phyloP scores from a whole-genome alignment of 2,888 invertebrate genomes.

The Amphipoea lucens region DNA sequence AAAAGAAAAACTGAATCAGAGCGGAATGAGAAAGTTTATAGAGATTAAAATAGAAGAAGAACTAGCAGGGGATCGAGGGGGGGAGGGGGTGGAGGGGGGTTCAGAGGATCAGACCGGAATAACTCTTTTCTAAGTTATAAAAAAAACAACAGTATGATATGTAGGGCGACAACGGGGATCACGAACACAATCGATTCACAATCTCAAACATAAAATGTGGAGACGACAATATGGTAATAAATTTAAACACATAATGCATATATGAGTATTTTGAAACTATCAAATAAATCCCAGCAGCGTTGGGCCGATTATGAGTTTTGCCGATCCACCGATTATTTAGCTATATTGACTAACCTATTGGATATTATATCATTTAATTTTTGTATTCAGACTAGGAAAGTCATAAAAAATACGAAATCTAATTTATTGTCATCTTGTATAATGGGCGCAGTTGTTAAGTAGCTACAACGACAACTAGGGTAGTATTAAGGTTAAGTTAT shows the following conservation, averaged over 20 bases:
- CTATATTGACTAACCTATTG: neutral
- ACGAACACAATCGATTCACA: neutral
- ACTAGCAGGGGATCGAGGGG: no score
- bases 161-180: no score
- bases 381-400: neutral
- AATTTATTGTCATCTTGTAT: neutral
- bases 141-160: neutral
- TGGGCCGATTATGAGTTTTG: neutral
- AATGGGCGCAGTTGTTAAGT: neutral
- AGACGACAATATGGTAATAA: neutral
- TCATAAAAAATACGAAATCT: neutral
- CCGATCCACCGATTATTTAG: neutral
- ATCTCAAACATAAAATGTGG: neutral
- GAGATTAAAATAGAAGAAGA: no score
- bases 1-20: no score
- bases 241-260: neutral
- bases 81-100: no score
- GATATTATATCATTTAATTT: neutral
- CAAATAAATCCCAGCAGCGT: neutral
- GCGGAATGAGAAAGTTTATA: no score
- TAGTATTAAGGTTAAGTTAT: constrained; percentile 22
- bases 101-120: no score
- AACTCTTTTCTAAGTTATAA: neutral
- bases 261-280: neutral
- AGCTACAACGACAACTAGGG: neutral